phyloP scores from a whole-genome alignment of 92 coral and sea anemone genomes.

The Muricea muricata region DNA sequence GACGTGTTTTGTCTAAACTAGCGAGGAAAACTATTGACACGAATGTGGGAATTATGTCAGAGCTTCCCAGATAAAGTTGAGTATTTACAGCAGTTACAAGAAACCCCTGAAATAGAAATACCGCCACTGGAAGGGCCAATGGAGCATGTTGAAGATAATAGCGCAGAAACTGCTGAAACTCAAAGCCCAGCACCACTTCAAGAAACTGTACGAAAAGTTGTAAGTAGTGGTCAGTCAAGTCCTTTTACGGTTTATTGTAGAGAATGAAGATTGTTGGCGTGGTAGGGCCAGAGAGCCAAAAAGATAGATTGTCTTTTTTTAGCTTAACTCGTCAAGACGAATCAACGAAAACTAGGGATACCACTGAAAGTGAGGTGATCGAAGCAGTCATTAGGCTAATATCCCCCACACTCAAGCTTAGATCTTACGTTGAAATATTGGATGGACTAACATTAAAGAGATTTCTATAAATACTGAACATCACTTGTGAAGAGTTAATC shows the following conservation, averaged over 20 bases:
- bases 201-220: neutral
- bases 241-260: neutral
- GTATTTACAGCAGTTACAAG: neutral
- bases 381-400: constrained; percentile 65
- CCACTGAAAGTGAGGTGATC: constrained; percentile 57
- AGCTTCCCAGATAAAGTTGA: neutral
- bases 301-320: constrained; percentile 54
- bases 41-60: neutral
- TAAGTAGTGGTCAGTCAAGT: neutral
- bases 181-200: neutral
- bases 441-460: constrained; percentile 50
- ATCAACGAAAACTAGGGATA: constrained; percentile 51
- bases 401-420: constrained; percentile 57
- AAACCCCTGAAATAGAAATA: neutral
- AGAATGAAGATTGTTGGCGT: constrained; percentile 27
- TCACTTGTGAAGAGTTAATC: constrained; percentile 14
- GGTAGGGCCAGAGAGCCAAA: constrained; percentile 51
- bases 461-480: constrained; percentile 49
- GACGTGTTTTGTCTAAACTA: constrained; percentile 14
- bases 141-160: neutral
- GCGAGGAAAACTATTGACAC: constrained; percentile 13
- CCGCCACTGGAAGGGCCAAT: neutral
- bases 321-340: constrained; percentile 62
- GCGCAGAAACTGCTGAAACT: neutral
- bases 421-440: constrained; percentile 59